Conservation (phyloP, 1,140 invertebrate species). For the Gryon sp. region DNA sequence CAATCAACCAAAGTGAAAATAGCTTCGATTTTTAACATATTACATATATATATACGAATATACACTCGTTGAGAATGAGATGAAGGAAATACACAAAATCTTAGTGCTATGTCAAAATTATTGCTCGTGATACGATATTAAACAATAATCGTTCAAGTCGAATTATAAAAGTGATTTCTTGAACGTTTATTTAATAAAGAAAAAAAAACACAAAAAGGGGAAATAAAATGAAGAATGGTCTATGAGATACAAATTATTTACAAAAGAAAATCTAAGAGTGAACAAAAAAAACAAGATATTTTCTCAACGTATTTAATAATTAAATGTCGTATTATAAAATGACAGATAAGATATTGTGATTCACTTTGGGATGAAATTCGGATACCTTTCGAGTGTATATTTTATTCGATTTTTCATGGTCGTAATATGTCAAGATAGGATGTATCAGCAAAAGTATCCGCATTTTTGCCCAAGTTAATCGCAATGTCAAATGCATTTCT, state of each 20-base stretch:
- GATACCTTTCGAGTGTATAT: too few species aligned
- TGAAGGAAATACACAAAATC: conserved; percentile 3
- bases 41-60: not conserved
- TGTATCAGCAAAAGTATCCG: too few species aligned
- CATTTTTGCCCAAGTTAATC: too few species aligned
- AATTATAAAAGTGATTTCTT: conserved; percentile 1
- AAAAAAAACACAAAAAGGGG: conserved; percentile 4
- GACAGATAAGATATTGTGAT: too few species aligned
- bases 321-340: conserved; percentile 71
- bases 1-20: conserved; percentile 31
- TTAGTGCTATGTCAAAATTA: conserved; percentile 25
- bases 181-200: conserved; percentile 10
- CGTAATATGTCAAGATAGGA: too few species aligned
- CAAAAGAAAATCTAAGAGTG: conserved; percentile 41
- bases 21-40: conserved; percentile 16
- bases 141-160: conserved; percentile 12
- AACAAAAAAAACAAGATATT: conserved; percentile 73
- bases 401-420: too few species aligned
- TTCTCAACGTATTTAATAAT: conserved; percentile 77
- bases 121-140: not conserved
- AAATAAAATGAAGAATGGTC: conserved; percentile 16
- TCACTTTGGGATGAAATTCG: too few species aligned
- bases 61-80: not conserved
- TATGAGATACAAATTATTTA: conserved; percentile 49
- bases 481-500: conserved; percentile 68